Base-by-base conservation (phyloP, 2,113 vertebrate genomes). In the Anarhynchus alexandrinus region DNA sequence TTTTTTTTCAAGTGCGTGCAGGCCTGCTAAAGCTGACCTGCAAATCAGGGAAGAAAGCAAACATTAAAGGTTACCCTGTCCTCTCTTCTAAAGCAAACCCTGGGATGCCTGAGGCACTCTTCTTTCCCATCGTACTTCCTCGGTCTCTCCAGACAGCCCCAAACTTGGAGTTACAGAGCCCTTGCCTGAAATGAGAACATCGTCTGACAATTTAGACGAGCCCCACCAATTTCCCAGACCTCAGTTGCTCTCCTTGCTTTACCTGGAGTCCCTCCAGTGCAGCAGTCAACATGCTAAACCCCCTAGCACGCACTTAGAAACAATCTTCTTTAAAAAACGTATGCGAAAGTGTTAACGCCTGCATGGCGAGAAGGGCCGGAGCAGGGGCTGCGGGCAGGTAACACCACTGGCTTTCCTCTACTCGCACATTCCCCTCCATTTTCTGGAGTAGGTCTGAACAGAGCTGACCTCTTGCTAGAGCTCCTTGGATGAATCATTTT, bases 1-100 rank as follows among this genome's bases (percentile, higher is more conserved):
- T 47, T 26, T 59, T 59, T 71, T 47, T 90, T 94, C 94, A 94
- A 94, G 91, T 89, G 86, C 1, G 2, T 94, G 81, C 92, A 97
- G 91, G 97, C 55, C 70, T 92, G 65, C 49, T 84, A 67, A 94
- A 88, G 86, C 61, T 96, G 97, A 96, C 95, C 95, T 94, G 69
- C 42, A 74, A 93, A 95, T 42, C 1, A 16, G 43, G 86, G 71
- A 89, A 92, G 86, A 82, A 71, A 67, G 0, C 17, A 62, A 82
- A 52, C 38, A 23, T 38, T 82, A 52, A 71, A 49, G 34, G 57
- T 88, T 82, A 76, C 25, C 11, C 25, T 55, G 59, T 87, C 77
- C 57, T 94, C 29, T 86, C 38, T 74, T 78, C 52, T 47, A 21
- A 78, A 54, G 72, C 58, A 90, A 93, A 74, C 25, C 21, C n/a